Base-by-base conservation (phyloP, 2,888 invertebrate species). In the Acronicta alni region DNA sequence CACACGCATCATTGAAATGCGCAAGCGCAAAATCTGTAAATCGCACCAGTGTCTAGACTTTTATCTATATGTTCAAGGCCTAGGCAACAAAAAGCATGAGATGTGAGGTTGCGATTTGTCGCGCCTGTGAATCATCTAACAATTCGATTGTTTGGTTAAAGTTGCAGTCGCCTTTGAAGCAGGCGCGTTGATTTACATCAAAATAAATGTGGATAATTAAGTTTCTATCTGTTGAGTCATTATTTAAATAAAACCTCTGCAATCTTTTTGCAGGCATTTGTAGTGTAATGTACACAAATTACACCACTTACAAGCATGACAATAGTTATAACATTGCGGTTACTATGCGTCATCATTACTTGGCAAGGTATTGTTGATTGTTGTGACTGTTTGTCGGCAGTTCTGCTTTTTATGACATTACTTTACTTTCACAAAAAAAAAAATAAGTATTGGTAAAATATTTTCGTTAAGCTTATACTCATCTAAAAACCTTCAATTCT, bases 1-100 rank as follows among this genome's bases (percentile, higher is more conserved):
- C 87, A 82, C 89, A 89, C 86, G 85, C 84, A 90, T 89, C 87
- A 92, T 92, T 92, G 84, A 85, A 87, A 92, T 92, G 89, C 92
- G 87, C 87, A 84, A 83, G 83, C 90, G 88, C 90, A 88, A 88
- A 90, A 90, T 91, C 87, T 87, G 88, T 86, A 91, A 92, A 91
- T 90, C 85, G 86, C 85, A 87, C 88, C n/a, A 86, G 71, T 79
- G 91, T 91, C 93, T 91, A 92, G 91, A 90, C 89, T 88, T 86
- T 84, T 88, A 86, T 87, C 81, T 82, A 84, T 86, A 79, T 81
- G 83, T 86, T 88, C 89, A 90, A 91, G 88, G 88, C 85, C 85
- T 84, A 67, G 30, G 68, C 57, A 72, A 77, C 83, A 85, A 85
- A 87, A 86, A 65, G 82, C 79, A 81, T 85, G 85, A 80, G 83